Conservation (phyloP, 2,888 invertebrate species). For the Machimus rusticus region DNA sequence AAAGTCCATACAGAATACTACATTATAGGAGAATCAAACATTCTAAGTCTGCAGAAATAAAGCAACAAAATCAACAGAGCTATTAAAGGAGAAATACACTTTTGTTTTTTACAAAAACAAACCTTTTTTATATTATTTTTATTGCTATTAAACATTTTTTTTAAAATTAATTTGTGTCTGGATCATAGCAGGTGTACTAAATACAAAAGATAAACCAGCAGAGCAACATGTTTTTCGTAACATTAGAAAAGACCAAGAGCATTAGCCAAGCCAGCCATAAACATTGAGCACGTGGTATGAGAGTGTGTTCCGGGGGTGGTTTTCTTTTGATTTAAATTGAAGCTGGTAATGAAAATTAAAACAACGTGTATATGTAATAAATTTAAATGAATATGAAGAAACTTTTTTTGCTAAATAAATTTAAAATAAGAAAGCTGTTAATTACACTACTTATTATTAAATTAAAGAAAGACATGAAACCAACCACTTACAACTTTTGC, state of each 20-base stretch:
- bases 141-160: conserved; percentile 41
- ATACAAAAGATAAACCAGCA: not conserved
- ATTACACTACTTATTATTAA: conserved; percentile 38
- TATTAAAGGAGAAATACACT: conserved; percentile 28
- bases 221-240: not conserved
- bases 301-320: conserved; percentile 44
- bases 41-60: conserved; percentile 33
- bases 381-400: conserved; percentile 38
- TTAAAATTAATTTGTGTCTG: conserved; percentile 35
- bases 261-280: conserved; percentile 24
- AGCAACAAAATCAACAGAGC: conserved; percentile 32
- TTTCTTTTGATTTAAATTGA: conserved; percentile 37
- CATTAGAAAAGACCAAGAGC: not conserved
- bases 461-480: conserved; percentile 40
- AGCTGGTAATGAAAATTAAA: conserved; percentile 33
- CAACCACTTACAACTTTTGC: conserved; percentile 16
- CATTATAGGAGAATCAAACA: conserved; percentile 24
- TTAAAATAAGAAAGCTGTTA: conserved; percentile 43
- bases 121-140: conserved; percentile 41
- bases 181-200: conserved; percentile 7
- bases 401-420: conserved; percentile 40
- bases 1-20: conserved; percentile 30
- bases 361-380: conserved; percentile 47
- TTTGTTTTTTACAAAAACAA: conserved; percentile 39
- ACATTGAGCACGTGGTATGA: conserved; percentile 47